Percentiles rank a stretch among this genome's conserved stretches.
These are phyloP conservation scores for Mylabris sibirica DNA, from an alignment of 2,888 invertebrate species.

Conservation along the genomic window DNA sequence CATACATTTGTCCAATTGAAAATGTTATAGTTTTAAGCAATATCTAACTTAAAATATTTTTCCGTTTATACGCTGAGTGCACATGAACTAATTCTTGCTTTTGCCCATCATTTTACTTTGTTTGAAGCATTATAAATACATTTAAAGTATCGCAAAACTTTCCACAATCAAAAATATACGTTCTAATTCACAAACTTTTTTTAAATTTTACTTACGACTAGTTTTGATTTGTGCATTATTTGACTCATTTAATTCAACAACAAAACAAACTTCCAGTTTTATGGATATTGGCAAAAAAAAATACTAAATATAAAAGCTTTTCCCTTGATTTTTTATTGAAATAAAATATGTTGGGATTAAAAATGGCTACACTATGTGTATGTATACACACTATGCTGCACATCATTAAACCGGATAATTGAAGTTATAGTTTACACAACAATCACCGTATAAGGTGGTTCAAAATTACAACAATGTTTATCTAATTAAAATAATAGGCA, in stretches of 20 bases:
- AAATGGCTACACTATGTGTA: not conserved
- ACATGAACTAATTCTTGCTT: no score
- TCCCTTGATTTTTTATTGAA: not conserved
- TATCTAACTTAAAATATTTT: no score
- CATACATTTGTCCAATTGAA: no score
- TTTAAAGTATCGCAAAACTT: no score
- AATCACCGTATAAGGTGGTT: constrained; percentile 11
- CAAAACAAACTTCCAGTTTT: not conserved
- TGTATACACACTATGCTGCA: not conserved
- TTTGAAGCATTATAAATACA: no score
- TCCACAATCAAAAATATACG: not conserved
- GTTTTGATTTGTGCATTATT: not conserved
- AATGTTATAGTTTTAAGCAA: no score
- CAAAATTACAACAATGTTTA: constrained; percentile 11
- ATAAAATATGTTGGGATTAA: constrained; percentile 6
- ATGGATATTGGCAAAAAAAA: not conserved
- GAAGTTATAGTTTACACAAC: constrained; percentile 9
- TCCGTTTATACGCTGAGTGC: no score
- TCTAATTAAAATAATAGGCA: constrained; percentile 12
- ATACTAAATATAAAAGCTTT: not conserved
- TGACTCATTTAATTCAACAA: not conserved
- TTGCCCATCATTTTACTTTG: no score
- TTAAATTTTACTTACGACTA: not conserved
- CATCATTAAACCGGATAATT: constrained; percentile 13
- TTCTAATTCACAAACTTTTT: not conserved